Conservation (phyloP, 2,888 invertebrate genomes). For the Eulithis testata region DNA sequence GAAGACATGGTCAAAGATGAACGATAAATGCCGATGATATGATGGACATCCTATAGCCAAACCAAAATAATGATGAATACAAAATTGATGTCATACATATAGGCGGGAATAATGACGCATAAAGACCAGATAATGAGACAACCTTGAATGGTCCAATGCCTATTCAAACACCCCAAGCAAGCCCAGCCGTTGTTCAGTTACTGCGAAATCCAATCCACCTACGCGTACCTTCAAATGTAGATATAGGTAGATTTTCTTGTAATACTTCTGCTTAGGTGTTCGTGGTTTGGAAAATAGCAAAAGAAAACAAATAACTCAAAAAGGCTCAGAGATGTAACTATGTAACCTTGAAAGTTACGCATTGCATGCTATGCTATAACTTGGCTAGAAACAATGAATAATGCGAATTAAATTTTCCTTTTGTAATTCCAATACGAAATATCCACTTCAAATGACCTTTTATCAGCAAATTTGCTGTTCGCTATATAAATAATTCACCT, state of each 20-base stretch:
- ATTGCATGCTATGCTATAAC: background rate
- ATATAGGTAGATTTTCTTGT: background rate
- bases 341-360: background rate
- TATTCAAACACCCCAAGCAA: slow-evolving; percentile 49
- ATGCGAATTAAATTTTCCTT: slow-evolving; percentile 9
- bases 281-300: no score
- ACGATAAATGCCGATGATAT: no score
- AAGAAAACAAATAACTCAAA: background rate
- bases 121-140: slow-evolving; percentile 49
- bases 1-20: no score
- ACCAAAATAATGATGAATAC: background rate
- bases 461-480: slow-evolving; percentile 17
- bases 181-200: slow-evolving; percentile 26
- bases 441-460: slow-evolving; percentile 17
- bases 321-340: background rate
- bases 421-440: background rate
- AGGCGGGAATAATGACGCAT: slow-evolving; percentile 54
- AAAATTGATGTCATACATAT: slow-evolving; percentile 19
- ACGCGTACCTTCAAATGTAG: slow-evolving; percentile 9
- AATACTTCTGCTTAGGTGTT: no score
- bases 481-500: slow-evolving; percentile 14
- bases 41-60: no score
- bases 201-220: slow-evolving; percentile 29
- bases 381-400: background rate
- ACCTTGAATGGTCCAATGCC: slow-evolving; percentile 53